Evolutionary conservation across 1,140 invertebrate genomes (phyloP).

Genomic region (Protaetia brevitarsis): DNA sequence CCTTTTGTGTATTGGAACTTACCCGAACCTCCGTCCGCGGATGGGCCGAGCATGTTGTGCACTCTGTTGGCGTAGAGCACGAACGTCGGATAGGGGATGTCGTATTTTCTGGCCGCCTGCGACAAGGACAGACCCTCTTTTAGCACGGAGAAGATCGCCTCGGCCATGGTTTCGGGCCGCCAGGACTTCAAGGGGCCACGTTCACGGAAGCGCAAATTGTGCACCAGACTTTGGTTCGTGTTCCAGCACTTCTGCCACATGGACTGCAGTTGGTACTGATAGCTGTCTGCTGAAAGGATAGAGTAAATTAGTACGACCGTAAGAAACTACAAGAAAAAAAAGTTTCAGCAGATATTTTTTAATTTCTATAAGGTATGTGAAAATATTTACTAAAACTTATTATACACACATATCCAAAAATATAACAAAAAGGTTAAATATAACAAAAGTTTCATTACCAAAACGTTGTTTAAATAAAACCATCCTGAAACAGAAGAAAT

Average conservation of each 20-base stretch:
- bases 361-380: background rate
- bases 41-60: constrained; percentile 89
- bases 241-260: constrained; percentile 96
- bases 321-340: background rate
- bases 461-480: constrained; percentile 15
- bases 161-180: constrained; percentile 90
- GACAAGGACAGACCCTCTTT: constrained; percentile 85
- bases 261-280: constrained; percentile 88
- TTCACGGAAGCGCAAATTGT: constrained; percentile 86
- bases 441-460: constrained; percentile 2
- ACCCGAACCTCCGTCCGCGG: constrained; percentile 81
- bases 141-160: constrained; percentile 86
- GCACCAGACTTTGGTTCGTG: constrained; percentile 81
- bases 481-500: constrained; percentile 21
- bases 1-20: constrained; percentile 46
- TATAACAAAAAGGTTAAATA: background rate
- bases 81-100: constrained; percentile 91
- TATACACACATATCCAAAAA: background rate
- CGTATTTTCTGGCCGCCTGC: constrained; percentile 86
- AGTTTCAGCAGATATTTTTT: background rate
- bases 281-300: constrained; percentile 76
- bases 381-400: too few species aligned
- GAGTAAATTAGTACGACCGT: constrained; percentile 30
- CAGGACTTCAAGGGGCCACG: constrained; percentile 87
- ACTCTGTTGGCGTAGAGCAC: constrained; percentile 91